Percentiles rank a stretch among this genome's conserved stretches.
phyloP scores from a whole-genome alignment of 92 coral and sea anemone species.

The Plumapathes pennacea region DNA sequence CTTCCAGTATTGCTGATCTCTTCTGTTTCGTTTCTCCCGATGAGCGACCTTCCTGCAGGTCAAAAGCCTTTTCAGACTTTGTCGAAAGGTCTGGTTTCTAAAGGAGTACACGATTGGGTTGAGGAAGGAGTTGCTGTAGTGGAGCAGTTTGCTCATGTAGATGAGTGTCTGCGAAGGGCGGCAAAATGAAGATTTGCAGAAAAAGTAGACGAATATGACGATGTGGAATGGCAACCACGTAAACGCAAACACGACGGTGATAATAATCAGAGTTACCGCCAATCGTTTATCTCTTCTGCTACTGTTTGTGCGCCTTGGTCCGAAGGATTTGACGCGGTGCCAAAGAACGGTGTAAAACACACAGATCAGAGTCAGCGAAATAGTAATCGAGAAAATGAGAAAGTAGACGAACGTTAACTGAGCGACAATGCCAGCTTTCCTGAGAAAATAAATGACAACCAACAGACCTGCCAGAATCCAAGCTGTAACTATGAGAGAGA shows the following conservation, averaged over 20 bases:
- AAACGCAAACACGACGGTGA: conserved; percentile 60
- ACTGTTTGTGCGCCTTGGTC: conserved; percentile 23
- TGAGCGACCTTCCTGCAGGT: not conserved
- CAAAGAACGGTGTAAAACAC: conserved; percentile 64
- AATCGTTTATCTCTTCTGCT: conserved; percentile 57
- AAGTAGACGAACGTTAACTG: conserved; percentile 40
- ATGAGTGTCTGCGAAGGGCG: conserved; percentile 46
- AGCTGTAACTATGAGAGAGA: conserved; percentile 22
- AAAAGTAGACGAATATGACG: conserved; percentile 45
- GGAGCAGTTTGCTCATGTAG: conserved; percentile 68
- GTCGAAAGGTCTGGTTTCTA: conserved; percentile 60
- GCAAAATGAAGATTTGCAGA: conserved; percentile 42
- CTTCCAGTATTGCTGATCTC: too few species aligned
- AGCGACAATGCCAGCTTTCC: conserved; percentile 2
- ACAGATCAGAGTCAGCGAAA: conserved; percentile 66
- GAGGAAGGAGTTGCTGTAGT: conserved; percentile 76
- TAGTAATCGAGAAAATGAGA: conserved; percentile 44
- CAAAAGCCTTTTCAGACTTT: conserved; percentile 36
- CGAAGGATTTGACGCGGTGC: conserved; percentile 57
- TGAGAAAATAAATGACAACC: conserved; percentile 11
- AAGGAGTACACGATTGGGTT: conserved; percentile 75
- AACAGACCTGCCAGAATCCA: conserved; percentile 55
- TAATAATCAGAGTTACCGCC: conserved; percentile 63
- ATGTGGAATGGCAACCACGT: conserved; percentile 87
- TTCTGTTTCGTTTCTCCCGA: not conserved